Conservation (phyloP, 1,140 invertebrate species). For the Drosophila willistoni region DNA sequence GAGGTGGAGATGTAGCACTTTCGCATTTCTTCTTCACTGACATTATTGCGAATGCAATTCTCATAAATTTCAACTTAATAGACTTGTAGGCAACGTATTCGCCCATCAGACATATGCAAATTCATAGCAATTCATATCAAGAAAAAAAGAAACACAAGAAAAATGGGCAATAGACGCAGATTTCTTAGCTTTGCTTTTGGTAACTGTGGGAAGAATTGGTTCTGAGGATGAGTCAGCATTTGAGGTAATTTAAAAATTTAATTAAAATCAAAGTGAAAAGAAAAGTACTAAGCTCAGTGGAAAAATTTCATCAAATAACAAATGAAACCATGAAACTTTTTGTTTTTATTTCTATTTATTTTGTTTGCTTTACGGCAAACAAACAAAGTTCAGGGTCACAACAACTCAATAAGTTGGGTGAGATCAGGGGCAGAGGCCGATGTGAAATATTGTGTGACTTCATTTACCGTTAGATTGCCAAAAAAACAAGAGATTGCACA, state of each 20-base stretch:
- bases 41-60: slow-evolving; percentile 20
- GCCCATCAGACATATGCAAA: slow-evolving; percentile 46
- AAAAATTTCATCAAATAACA: slow-evolving; percentile 42
- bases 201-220: background rate
- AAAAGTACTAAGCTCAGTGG: background rate
- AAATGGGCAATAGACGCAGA: background rate
- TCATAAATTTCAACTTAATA: slow-evolving; percentile 71
- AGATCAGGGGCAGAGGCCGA: background rate
- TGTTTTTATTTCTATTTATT: slow-evolving; percentile 43
- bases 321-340: slow-evolving; percentile 39
- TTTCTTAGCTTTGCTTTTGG: background rate
- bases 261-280: background rate
- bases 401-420: slow-evolving; percentile 10
- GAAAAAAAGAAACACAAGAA: slow-evolving; percentile 2
- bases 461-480: slow-evolving; percentile 48
- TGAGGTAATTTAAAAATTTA: slow-evolving; percentile 35
- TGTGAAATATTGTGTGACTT: slow-evolving; percentile 11
- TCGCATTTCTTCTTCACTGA: background rate
- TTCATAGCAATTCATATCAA: slow-evolving; percentile 16
- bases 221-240: slow-evolving; percentile 33
- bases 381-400: slow-evolving; percentile 63
- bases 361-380: slow-evolving; percentile 41
- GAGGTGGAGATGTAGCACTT: background rate
- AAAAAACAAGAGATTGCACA: slow-evolving; percentile 28
- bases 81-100: slow-evolving; percentile 37